Evolutionary conservation across 2,797 vertebrate species (phyloP).

Genomic region (Lagorchestes hirsutus): DNA sequence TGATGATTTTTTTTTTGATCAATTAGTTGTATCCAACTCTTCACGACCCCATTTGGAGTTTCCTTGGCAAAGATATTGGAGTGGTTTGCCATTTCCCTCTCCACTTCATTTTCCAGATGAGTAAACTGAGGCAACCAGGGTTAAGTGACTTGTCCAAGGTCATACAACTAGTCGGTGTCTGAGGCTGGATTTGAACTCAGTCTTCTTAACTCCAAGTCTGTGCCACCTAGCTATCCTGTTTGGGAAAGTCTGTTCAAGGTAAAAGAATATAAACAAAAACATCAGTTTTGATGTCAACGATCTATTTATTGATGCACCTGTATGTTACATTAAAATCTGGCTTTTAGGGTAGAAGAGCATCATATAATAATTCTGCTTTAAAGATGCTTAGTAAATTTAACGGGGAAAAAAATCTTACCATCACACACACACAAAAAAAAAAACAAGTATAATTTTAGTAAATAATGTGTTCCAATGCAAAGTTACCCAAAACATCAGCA

Average conservation of each 20-base stretch:
- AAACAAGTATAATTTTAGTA: neutral
- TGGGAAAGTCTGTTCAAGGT: neutral
- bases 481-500: neutral
- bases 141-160: neutral
- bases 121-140: no score
- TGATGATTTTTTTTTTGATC: no score
- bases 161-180: neutral
- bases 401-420: neutral
- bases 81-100: no score
- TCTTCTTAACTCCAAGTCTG: neutral
- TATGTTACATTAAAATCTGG: no score
- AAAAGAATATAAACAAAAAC: neutral
- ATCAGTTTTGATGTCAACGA: no score
- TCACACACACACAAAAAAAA: neutral
- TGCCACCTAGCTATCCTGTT: no score
- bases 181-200: neutral
- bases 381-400: neutral
- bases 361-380: neutral
- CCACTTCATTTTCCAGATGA: no score
- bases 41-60: no score
- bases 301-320: no score
- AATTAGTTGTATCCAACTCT: no score
- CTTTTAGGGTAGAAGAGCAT: neutral
- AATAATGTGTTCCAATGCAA: neutral
- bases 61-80: no score